phyloP scores from a whole-genome alignment of 2,113 vertebrate genomes.

The Cricetomys ansorgei region DNA sequence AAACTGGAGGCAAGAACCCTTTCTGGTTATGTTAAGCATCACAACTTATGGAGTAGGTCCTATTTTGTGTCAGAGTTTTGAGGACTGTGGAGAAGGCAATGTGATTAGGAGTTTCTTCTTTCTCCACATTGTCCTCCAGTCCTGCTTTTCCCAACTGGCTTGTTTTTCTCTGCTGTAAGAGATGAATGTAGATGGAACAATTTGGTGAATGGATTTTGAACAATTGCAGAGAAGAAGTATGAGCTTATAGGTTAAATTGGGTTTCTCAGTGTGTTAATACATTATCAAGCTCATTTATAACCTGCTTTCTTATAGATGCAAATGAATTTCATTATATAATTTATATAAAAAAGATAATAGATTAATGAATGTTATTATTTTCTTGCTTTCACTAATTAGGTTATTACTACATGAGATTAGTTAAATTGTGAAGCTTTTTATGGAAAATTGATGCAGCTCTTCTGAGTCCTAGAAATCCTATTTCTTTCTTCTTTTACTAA shows the following conservation, averaged over 20 bases:
- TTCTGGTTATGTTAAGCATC: neutral
- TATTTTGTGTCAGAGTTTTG: conserved; percentile 32
- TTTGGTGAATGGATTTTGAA: conserved; percentile 52
- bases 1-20: neutral
- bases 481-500: conserved; percentile 52
- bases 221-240: conserved; percentile 59
- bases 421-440: conserved; percentile 69
- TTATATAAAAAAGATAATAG: conserved; percentile 75
- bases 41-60: neutral
- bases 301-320: conserved; percentile 30
- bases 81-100: neutral
- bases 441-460: conserved; percentile 68
- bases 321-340: conserved; percentile 71
- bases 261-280: conserved; percentile 60
- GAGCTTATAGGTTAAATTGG: conserved; percentile 64
- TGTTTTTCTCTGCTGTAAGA: neutral
- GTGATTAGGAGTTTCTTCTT: neutral
- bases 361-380: conserved; percentile 76
- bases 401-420: conserved; percentile 75
- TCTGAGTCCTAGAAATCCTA: conserved; percentile 58
- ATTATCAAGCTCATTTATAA: conserved; percentile 72
- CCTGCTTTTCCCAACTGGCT: neutral
- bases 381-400: conserved; percentile 68
- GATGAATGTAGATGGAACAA: conserved; percentile 21
- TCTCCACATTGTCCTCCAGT: neutral